phyloP scores from a whole-genome alignment of 2,888 invertebrate genomes.

The Acanthoscelides obtectus region DNA sequence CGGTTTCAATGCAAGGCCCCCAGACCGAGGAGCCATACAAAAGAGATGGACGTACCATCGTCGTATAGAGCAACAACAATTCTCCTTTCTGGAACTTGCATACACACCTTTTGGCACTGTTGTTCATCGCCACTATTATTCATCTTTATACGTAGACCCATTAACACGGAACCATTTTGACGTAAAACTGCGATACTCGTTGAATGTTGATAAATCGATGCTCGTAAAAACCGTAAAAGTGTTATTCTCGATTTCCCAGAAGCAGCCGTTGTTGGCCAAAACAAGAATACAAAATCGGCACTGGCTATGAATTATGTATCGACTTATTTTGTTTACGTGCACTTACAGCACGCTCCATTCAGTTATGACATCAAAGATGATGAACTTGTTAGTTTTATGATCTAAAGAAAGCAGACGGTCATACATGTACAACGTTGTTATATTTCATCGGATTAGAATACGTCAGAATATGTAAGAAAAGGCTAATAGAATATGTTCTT shows the following conservation, averaged over 20 bases:
- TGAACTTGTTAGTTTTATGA: neutral
- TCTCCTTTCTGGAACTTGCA: too few relatives aligned
- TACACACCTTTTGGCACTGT: too few relatives aligned
- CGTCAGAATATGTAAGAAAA: too few relatives aligned
- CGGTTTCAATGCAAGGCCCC: too few relatives aligned
- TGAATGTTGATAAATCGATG: neutral
- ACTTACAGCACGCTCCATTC: neutral
- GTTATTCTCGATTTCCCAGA: neutral
- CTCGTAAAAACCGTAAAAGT: neutral
- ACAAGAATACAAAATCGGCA: neutral
- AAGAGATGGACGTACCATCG: too few relatives aligned
- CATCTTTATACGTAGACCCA: neutral
- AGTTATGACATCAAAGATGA: neutral
- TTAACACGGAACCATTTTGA: neutral
- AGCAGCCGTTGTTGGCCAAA: neutral
- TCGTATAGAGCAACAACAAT: too few relatives aligned
- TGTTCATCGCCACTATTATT: too few relatives aligned
- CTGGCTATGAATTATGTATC: neutral
- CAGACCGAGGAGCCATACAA: too few relatives aligned
- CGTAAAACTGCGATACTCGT: neutral
- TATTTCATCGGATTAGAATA: too few relatives aligned
- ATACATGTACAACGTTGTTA: too few relatives aligned
- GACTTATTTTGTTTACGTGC: neutral
- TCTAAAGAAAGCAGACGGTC: neutral
- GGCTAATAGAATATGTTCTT: too few relatives aligned